These are phyloP conservation scores for Sanderia malayensis DNA, from an alignment of 30 jellyfish, hydroid and myxozoan genomes.

Conservation along the genomic window DNA sequence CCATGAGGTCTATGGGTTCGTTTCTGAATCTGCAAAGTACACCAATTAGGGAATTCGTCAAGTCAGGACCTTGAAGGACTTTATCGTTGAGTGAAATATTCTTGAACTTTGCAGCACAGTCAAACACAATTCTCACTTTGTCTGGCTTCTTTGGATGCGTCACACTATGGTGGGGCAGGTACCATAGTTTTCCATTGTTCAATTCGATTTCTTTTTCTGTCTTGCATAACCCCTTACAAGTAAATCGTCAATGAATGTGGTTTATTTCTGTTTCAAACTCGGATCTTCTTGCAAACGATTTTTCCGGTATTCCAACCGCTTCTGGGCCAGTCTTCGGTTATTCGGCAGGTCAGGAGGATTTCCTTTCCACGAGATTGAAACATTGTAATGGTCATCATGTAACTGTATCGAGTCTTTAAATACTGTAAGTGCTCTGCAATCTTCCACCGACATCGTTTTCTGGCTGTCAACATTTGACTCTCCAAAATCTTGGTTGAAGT, in stretches of 20 bases:
- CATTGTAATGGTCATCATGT: conserved; percentile 12
- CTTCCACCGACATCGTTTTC: conserved; percentile 28
- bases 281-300: conserved; percentile 15
- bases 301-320: too few species aligned
- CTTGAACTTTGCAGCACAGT: conserved; percentile 48
- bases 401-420: not conserved
- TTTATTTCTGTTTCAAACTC: conserved; percentile 6
- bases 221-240: conserved; percentile 11
- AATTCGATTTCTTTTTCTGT: conserved; percentile 12
- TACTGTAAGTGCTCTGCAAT: not conserved
- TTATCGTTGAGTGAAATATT: conserved; percentile 31
- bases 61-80: conserved; percentile 44
- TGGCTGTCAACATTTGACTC: too few species aligned
- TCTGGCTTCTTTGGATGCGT: conserved; percentile 2
- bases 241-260: conserved; percentile 25
- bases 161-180: conserved; percentile 59
- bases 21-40: conserved; percentile 27
- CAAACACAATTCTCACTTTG: conserved; percentile 30
- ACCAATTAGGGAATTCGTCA: conserved; percentile 12
- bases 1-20: conserved; percentile 31
- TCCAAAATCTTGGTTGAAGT: not conserved
- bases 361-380: too few species aligned
- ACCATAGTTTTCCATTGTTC: conserved; percentile 31
- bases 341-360: too few species aligned
- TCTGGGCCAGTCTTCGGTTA: too few species aligned